A percentile compares a stretch with the other conserved stretches of the same genome.
These are phyloP conservation scores for Melanotaenia duboulayi DNA, from an alignment of 2,113 vertebrate genomes.

Conservation along the genomic window DNA sequence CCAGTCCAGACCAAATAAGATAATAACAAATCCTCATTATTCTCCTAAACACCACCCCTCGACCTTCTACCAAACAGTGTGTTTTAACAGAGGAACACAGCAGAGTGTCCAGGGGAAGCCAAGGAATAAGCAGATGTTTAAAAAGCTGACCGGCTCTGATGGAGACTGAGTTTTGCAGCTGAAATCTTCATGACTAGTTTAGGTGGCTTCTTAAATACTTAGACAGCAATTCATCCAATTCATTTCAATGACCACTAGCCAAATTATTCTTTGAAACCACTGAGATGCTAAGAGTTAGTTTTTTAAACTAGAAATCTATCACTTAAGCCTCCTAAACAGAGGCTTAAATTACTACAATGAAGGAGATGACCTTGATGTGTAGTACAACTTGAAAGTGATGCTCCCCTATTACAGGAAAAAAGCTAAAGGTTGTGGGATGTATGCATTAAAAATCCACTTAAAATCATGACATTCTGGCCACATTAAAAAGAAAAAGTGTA, in stretches of 20 bases:
- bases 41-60: slow-evolving; percentile 7
- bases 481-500: neutral
- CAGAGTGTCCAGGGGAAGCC: neutral
- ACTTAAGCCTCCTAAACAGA: too few relatives aligned
- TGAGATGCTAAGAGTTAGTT: neutral
- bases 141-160: neutral
- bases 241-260: neutral
- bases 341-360: neutral
- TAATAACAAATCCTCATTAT: slow-evolving; percentile 24
- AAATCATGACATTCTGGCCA: neutral
- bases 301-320: too few relatives aligned
- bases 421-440: too few relatives aligned
- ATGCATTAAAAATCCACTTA: neutral
- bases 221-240: neutral
- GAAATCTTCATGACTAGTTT: neutral
- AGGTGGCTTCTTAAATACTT: neutral
- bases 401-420: neutral
- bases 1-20: slow-evolving; percentile 28
- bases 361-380: neutral
- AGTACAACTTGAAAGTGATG: neutral
- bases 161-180: neutral
- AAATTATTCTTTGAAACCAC: neutral
- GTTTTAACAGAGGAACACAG: neutral
- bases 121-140: neutral
- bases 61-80: slow-evolving; percentile 8